Evolutionary conservation across 1,140 invertebrate species (phyloP), one percentile per base, ranked within the genome.

Genomic region (Leptonema lineaticorne): DNA sequence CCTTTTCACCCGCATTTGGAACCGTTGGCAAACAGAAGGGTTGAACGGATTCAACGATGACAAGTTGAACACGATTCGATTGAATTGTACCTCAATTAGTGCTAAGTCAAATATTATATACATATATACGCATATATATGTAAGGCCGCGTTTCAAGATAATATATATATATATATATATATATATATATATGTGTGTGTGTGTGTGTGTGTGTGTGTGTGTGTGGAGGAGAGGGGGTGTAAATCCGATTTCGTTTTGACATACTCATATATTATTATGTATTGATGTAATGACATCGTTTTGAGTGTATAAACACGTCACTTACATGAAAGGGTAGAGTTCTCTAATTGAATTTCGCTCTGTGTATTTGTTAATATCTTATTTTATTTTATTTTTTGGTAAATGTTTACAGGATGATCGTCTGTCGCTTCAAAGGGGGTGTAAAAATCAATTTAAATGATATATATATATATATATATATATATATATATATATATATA

Each of bases 81-180:
- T 70, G 64, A 56, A 70, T 70, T 70, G 69, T 70, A 56, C 50
- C 64, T 70, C 69, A 70, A 70, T 70, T 70, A 67, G 65, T 67
- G 30, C 48, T 62, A 60, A 70, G 63, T 70, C 69, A 60, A 66
- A 60, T 57, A n/a, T n/a, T n/a, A n/a, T n/a, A n/a, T n/a, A n/a
- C n/a, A n/a, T n/a, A n/a, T n/a, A n/a, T n/a, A 45, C 33, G 59
- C 53, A 45, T 56, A 57, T 66, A 59, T 33, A 65, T 59, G 33
- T 53, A 27, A 18, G 11, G 41, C 57, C 30, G n/a, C 16, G 45
- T 50, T 41, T 41, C 27, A 53, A 53, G 50, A 53, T 22, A 14
- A 41, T 4, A 4, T 41, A 41, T 41, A 41, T 41, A 41, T 11
- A 41, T 41, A 41, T 41, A 11, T 41, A 41, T 41, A 41, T 41